Evolutionary conservation across 2,113 vertebrate genomes (phyloP).

Genomic region (Podarcis cretensis): DNA sequence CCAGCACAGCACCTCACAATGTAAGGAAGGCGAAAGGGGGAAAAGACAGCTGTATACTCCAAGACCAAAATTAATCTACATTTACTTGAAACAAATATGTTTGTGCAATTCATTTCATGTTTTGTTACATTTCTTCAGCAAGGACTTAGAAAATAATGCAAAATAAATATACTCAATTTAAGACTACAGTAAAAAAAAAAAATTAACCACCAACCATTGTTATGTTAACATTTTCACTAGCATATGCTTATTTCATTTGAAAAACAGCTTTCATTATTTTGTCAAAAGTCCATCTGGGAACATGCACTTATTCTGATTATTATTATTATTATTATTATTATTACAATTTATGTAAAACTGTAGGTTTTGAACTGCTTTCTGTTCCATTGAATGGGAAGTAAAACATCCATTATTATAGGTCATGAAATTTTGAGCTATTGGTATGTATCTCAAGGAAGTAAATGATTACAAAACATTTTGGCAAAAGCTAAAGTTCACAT

Average conservation of each 20-base stretch:
- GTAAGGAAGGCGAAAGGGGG: not conserved
- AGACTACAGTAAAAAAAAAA: not conserved
- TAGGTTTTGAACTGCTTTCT: not conserved
- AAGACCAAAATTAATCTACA: not conserved
- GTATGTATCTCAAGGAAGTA: fast-evolving
- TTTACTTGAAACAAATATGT: not conserved
- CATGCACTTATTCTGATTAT: not conserved
- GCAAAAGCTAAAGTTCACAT: not conserved
- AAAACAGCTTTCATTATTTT: not conserved
- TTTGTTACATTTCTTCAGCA: not conserved
- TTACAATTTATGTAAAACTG: not conserved
- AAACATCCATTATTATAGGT: not conserved
- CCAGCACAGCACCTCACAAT: not conserved
- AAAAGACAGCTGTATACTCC: not conserved
- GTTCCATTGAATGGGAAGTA: slow-evolving; percentile 43
- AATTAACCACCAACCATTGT: not conserved
- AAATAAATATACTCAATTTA: not conserved
- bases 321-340: too few species aligned
- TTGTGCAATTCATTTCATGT: not conserved
- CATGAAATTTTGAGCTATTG: fast-evolving
- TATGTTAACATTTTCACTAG: not conserved
- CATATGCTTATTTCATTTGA: not conserved
- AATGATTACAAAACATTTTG: not conserved
- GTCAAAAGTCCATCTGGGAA: not conserved
- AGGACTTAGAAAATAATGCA: not conserved